Conservation (phyloP, 2,888 invertebrate genomes). For the Smittia aterrima region DNA sequence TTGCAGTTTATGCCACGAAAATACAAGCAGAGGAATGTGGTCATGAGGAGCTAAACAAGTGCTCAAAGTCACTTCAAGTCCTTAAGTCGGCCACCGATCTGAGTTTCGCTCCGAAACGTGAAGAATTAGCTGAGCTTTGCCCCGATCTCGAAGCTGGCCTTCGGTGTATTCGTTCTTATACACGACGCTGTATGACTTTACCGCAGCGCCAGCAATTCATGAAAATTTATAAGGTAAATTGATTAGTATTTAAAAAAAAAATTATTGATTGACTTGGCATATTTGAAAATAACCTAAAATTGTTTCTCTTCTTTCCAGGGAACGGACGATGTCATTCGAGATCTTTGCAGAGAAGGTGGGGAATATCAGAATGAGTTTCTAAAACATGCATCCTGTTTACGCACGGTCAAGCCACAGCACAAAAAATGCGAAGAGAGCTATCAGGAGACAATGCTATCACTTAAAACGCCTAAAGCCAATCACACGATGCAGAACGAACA, state of each 20-base stretch:
- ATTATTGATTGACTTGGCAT: conserved; percentile 57
- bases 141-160: conserved; percentile 73
- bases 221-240: conserved; percentile 68
- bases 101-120: conserved; percentile 63
- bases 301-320: too few species aligned
- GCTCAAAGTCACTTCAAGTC: conserved; percentile 65
- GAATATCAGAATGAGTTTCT: conserved; percentile 72
- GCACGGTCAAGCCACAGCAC: conserved; percentile 67
- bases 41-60: conserved; percentile 63
- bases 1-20: conserved; percentile 33
- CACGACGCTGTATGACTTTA: conserved; percentile 71
- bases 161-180: conserved; percentile 75
- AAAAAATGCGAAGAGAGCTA: conserved; percentile 72
- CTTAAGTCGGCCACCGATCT: conserved; percentile 64
- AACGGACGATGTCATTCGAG: conserved; percentile 69
- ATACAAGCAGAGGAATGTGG: conserved; percentile 53
- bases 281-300: too few species aligned
- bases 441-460: conserved; percentile 64
- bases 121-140: conserved; percentile 66
- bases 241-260: too few species aligned
- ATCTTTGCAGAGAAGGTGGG: conserved; percentile 73
- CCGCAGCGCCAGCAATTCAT: conserved; percentile 72
- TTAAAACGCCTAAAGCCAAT: conserved; percentile 47
- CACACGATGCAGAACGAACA: conserved; percentile 16
- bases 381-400: conserved; percentile 73